Evolutionary conservation across 2,113 vertebrate genomes (phyloP).

Genomic region (Petroica traversi): DNA sequence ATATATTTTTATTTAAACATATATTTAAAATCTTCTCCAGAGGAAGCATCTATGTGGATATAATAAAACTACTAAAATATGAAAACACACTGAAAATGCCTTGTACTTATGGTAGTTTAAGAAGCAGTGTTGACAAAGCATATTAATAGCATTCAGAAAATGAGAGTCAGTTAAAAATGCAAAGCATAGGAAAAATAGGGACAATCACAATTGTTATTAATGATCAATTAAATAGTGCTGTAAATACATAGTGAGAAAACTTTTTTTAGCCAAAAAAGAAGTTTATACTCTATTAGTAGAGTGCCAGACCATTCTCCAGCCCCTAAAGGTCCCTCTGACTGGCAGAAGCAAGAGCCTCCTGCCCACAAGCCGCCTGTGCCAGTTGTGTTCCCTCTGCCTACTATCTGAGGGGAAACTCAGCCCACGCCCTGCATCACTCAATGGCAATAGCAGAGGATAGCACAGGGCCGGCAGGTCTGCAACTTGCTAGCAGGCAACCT

Average conservation of each 20-base stretch:
- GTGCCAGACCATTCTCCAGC: background rate
- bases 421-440: no score
- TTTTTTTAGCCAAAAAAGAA: background rate
- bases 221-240: background rate
- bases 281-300: background rate
- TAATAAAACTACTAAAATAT: background rate
- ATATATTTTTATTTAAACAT: background rate
- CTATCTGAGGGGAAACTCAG: no score
- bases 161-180: background rate
- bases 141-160: background rate
- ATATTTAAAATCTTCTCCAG: background rate
- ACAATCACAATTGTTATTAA: background rate
- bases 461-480: no score
- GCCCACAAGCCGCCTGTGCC: accelerated
- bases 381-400: background rate
- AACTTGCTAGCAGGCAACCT: no score
- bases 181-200: background rate
- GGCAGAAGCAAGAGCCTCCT: background rate
- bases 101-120: background rate
- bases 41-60: background rate
- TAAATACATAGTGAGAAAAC: background rate
- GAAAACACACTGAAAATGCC: background rate
- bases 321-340: background rate
- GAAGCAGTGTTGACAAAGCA: background rate
- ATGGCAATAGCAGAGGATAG: background rate